Evolutionary conservation across 2,113 vertebrate genomes (phyloP), one percentile per base, ranked within the genome.

Genomic region (Lepisosteus oculatus): DNA sequence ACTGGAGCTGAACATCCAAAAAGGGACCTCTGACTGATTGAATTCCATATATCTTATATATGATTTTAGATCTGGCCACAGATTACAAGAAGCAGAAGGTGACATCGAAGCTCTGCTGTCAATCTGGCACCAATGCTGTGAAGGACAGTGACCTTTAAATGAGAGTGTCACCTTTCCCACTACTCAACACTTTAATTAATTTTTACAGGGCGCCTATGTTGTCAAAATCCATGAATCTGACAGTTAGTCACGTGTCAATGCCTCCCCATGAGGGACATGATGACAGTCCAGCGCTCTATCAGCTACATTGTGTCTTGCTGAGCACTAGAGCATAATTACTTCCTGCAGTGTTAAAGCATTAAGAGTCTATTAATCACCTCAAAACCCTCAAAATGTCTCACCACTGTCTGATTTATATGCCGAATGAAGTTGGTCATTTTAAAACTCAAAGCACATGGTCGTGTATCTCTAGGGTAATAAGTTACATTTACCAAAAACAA

Each of bases 121-220:
- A 44, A 8, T 29, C 6, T 42, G 17, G 29, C n/a, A 6, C 6
- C n/a, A 15, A 4, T 8, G 61, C 17, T 59, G 0, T 41, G 66
- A 55, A 41, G 51, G 45, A 68, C 12, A 2, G 29, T 54, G 8
- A 0, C 66, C 66, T 44, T 67, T 29, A 17, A 29, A 54, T 55
- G 47, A 29, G 3, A 41, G 51, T 68, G 51, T 68, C n/a, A 68
- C 66, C 47, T 68, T 68, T 54, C 66, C 44, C 11, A 3, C 51
- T 9, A 5, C 17, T 14, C 7, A 0, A 9, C 11, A n/a, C 47
- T 55, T 51, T n/a, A 29, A 68, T 29, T 41, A 17, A 55, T 55
- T 17, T 14, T 59, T 59, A 59, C 57, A 59, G n/a, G 57, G 57
- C 2, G 3, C 8, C 45, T 47, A 68, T 9, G 66, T 9, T 55